Evolutionary conservation across 2,888 invertebrate species (phyloP).

Genomic region (Anagyrus pseudococci): DNA sequence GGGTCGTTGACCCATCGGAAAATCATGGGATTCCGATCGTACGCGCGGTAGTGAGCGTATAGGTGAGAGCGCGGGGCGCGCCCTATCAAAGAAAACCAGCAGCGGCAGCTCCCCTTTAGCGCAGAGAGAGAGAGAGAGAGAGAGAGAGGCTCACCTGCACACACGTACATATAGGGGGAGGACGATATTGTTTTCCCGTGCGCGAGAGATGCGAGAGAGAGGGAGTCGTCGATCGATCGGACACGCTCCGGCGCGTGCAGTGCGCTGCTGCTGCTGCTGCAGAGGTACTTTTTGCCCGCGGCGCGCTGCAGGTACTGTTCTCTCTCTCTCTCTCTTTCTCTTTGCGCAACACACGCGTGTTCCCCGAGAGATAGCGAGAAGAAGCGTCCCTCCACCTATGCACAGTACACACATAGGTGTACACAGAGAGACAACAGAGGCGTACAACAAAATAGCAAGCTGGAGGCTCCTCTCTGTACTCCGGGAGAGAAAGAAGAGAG

Average conservation of each 20-base stretch:
- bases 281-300: too few species aligned
- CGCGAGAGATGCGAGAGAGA: constrained; percentile 2
- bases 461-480: too few species aligned
- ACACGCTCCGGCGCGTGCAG: constrained; percentile 6
- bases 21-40: neutral
- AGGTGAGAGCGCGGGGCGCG: neutral
- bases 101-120: neutral
- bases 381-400: neutral
- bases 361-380: neutral
- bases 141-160: neutral
- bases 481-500: too few species aligned
- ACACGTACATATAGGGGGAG: neutral
- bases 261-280: too few species aligned
- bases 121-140: neutral
- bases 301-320: too few species aligned
- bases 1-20: neutral
- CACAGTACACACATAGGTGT: constrained; percentile 1
- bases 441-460: too few species aligned
- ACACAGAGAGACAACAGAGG: neutral
- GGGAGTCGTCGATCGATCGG: constrained; percentile 26
- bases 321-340: too few species aligned
- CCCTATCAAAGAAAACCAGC: neutral
- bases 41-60: neutral
- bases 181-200: constrained; percentile 23
- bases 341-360: neutral